These are phyloP conservation scores for Phrynocephalus versicolor DNA, from an alignment of 2,113 vertebrate genomes.

Conservation along the genomic window DNA sequence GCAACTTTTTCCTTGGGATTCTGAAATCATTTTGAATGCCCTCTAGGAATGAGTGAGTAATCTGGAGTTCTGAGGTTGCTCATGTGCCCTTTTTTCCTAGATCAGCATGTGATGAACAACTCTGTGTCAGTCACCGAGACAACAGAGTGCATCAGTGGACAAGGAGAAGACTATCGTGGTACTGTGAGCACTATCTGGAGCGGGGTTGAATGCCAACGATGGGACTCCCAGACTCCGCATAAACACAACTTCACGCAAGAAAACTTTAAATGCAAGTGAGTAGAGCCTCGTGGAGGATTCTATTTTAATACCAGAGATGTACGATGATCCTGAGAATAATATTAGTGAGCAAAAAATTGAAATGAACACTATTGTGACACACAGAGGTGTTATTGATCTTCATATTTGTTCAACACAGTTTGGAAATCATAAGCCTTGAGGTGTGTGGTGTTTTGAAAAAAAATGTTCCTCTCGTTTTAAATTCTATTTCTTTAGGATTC, in stretches of 20 bases:
- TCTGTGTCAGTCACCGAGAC: conserved; percentile 77
- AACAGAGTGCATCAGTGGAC: conserved; percentile 80
- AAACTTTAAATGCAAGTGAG: conserved; percentile 97
- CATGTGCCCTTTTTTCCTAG: conserved; percentile 59
- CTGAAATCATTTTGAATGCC: no score
- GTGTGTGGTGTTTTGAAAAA: neutral
- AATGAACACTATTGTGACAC: neutral
- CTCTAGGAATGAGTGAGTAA: neutral
- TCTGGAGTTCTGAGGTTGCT: neutral
- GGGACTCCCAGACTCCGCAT: conserved; percentile 94
- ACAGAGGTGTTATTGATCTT: neutral
- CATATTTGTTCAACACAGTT: neutral
- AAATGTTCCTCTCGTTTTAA: neutral
- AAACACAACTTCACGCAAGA: conserved; percentile 88
- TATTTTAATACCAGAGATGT: neutral
- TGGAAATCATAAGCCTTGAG: neutral
- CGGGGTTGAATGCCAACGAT: conserved; percentile 88
- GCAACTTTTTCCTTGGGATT: neutral
- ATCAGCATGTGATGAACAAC: conserved; percentile 61
- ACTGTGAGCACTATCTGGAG: conserved; percentile 80
- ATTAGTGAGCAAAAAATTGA: neutral
- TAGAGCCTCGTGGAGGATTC: conserved; percentile 30
- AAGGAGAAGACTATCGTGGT: conserved; percentile 90
- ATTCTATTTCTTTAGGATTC: neutral
- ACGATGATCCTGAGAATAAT: neutral